These are phyloP conservation scores for Caenorhabditis inopinata DNA, from an alignment of 1,140 invertebrate species.

Conservation along the genomic window DNA sequence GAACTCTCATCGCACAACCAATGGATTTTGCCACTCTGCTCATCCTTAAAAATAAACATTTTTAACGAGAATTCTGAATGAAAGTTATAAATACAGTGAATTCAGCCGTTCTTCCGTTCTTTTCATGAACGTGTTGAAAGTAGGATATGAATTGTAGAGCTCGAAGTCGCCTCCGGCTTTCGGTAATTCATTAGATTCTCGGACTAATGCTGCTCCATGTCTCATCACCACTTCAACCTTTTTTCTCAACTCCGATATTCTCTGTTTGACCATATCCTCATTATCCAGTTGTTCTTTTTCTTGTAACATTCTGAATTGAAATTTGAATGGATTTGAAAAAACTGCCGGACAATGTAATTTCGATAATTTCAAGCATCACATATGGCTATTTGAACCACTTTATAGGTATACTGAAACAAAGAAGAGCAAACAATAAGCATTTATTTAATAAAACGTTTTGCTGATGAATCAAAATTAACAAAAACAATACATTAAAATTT, in stretches of 20 bases:
- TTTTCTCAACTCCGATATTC: background rate
- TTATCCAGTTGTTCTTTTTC: background rate
- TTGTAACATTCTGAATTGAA: background rate
- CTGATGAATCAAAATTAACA: too few relatives aligned
- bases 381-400: too few relatives aligned
- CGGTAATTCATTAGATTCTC: slow-evolving; percentile 21
- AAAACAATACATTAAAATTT: background rate
- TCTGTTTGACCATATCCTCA: background rate
- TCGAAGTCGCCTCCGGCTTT: slow-evolving; percentile 23
- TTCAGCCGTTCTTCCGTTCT: slow-evolving; percentile 21
- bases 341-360: background rate
- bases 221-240: background rate
- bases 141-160: slow-evolving; percentile 19
- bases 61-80: too few relatives aligned
- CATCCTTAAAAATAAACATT: slow-evolving; percentile 36
- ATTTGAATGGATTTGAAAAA: background rate
- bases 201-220: slow-evolving; percentile 18
- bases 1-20: slow-evolving; percentile 11
- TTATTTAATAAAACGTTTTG: too few relatives aligned
- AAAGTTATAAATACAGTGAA: too few relatives aligned
- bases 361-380: too few relatives aligned
- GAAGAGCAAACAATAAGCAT: too few relatives aligned
- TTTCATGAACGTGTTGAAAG: slow-evolving; percentile 38
- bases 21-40: background rate
- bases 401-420: too few relatives aligned